A percentile compares a stretch with the other conserved stretches of the same genome.
These are phyloP conservation scores for Bambusicola thoracicus DNA, from an alignment of 2,113 vertebrate genomes.

Conservation along the genomic window DNA sequence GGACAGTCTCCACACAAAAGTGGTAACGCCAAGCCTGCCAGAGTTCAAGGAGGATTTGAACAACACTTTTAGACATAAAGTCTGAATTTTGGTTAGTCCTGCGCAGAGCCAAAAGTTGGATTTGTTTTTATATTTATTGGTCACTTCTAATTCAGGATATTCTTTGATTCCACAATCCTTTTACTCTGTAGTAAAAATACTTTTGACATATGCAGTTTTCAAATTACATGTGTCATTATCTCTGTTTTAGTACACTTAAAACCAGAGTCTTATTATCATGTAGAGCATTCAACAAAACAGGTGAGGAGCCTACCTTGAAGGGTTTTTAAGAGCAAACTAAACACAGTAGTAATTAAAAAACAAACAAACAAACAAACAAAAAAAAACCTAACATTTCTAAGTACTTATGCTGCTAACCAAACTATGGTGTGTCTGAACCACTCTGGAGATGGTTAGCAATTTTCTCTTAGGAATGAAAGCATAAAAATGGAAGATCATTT, in stretches of 20 bases:
- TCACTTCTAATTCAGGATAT: background rate
- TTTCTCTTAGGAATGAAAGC: background rate
- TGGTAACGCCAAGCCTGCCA: no score
- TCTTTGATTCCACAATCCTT: background rate
- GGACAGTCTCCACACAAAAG: no score
- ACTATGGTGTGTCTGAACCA: background rate
- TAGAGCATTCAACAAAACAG: background rate
- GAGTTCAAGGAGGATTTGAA: no score
- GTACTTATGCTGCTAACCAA: background rate
- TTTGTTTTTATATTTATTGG: background rate
- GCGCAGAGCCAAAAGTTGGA: no score
- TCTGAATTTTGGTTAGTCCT: no score
- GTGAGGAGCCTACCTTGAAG: background rate
- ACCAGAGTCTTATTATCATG: background rate
- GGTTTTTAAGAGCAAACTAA: background rate
- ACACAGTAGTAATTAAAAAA: background rate
- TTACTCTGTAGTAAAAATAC: background rate
- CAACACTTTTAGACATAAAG: no score
- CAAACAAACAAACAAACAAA: background rate
- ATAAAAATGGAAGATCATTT: background rate
- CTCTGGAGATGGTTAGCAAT: background rate
- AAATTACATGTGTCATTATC: accelerated
- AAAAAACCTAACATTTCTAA: background rate
- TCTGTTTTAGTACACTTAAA: background rate
- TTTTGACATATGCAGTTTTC: background rate